Evolutionary conservation across 1,140 invertebrate genomes (phyloP).

Genomic region (Zaprionus nigranus): DNA sequence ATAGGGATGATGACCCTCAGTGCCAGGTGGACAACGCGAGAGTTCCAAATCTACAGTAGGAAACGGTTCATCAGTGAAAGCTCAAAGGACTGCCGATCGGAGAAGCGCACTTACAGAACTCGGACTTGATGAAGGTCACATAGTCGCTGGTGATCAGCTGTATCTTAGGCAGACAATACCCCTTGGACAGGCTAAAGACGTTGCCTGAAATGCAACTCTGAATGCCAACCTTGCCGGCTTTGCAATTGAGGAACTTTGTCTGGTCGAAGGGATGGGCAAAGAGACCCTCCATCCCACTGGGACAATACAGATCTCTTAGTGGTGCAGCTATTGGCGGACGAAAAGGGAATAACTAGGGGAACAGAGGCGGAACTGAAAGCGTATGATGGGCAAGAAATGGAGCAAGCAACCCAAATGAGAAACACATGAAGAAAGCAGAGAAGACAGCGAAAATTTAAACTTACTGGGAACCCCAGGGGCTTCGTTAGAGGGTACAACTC

Average conservation of each 20-base stretch:
- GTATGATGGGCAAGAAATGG: constrained; percentile 39
- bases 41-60: constrained; percentile 55
- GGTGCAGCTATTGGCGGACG: constrained; percentile 32
- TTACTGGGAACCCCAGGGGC: constrained; percentile 39
- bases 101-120: constrained; percentile 68
- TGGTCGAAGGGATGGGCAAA: constrained; percentile 87
- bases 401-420: constrained; percentile 35
- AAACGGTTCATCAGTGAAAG: background rate
- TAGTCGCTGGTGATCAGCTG: constrained; percentile 84
- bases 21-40: constrained; percentile 56
- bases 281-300: constrained; percentile 82
- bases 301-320: constrained; percentile 50
- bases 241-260: constrained; percentile 88
- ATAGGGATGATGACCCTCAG: constrained; percentile 72
- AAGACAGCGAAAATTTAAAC: constrained; percentile 18
- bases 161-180: constrained; percentile 87
- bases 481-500: constrained; percentile 85
- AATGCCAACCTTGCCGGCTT: constrained; percentile 86
- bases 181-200: constrained; percentile 87
- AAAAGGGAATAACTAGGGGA: constrained; percentile 61
- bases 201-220: constrained; percentile 88
- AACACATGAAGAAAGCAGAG: constrained; percentile 37
- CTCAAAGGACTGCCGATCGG: background rate
- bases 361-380: constrained; percentile 29
- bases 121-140: constrained; percentile 66